Evolutionary conservation across 2,113 vertebrate species (phyloP), one percentile per base, ranked within the genome.

Genomic region (Halichoeres trimaculatus): DNA sequence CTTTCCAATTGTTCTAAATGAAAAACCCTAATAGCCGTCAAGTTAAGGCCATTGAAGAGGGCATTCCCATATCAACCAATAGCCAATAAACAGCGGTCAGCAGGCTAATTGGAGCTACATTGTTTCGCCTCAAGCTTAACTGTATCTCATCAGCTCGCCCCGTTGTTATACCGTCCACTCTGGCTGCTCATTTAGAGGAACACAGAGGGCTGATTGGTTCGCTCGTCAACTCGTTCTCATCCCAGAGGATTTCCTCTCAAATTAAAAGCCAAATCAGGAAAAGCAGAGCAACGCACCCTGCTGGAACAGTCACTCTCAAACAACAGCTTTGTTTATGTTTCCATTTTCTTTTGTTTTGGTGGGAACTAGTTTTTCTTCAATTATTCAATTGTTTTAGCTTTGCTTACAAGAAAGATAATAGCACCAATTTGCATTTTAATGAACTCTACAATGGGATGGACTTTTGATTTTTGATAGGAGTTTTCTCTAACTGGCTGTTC

Each of bases 71-170:
- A n/a, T 54, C 65, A 70, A 63, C 74, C 57, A 24, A 23, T 1
- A 20, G 71, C 69, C 70, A 68, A 70, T 82, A 60, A 74, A 48
- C 34, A 40, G 65, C 40, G 70, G 75, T 69, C 81, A 58, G 61
- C 85, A n/a, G 71, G 68, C 73, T 85, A 80, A 88, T 84, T 81
- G 63, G 56, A 58, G 69, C 43, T 7, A 50, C 71, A 74, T 90
- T 89, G 85, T 89, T 50, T 75, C 5, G 74, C 76, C 61, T 72
- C 22, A 0, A 80, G 87, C 77, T 83, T 58, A 59, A 57, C 70
- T 20, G 73, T 41, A 23, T 70, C 81, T 77, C 78, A 80, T 84
- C 76, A 71, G 63, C 52, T 53, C 36, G 6, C 47, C 47, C 73
- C 12, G 61, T 78, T 75, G 77, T 80, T 76, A 76, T 38, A 58